A percentile compares a stretch with the other conserved stretches of the same genome.
These are phyloP conservation scores for Oncorhynchus gorbuscha DNA, from an alignment of 2,113 vertebrate genomes.

Conservation along the genomic window DNA sequence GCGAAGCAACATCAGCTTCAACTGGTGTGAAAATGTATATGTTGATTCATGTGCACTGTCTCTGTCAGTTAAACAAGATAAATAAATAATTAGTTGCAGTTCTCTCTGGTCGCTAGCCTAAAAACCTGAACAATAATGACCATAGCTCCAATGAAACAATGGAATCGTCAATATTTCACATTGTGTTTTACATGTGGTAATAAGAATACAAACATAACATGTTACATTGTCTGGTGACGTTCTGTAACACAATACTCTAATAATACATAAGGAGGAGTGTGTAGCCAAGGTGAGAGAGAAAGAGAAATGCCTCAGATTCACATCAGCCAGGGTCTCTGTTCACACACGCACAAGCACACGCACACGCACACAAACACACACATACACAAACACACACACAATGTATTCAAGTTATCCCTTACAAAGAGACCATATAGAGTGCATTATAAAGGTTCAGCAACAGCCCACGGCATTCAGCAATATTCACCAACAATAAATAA, in stretches of 20 bases:
- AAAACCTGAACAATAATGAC: not conserved
- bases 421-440: slow-evolving; percentile 49
- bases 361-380: slow-evolving; percentile 10
- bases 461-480: slow-evolving; percentile 53
- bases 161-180: not conserved
- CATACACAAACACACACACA: slow-evolving; percentile 23
- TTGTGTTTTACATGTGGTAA: not conserved
- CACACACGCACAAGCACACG: no score
- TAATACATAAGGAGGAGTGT: not conserved
- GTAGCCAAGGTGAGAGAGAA: not conserved
- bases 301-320: slow-evolving; percentile 53
- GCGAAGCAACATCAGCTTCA: slow-evolving; percentile 22
- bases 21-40: slow-evolving; percentile 33
- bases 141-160: not conserved
- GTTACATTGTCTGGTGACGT: not conserved
- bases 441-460: slow-evolving; percentile 46
- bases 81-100: slow-evolving; percentile 32
- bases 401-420: slow-evolving; percentile 26
- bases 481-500: slow-evolving; percentile 57
- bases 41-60: slow-evolving; percentile 69
- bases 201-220: not conserved
- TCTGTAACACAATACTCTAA: not conserved
- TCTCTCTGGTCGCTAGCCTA: not conserved
- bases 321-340: slow-evolving; percentile 63
- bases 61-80: slow-evolving; percentile 46